phyloP scores from a whole-genome alignment of 1,140 invertebrate genomes.

The Parapsyche elsis region DNA sequence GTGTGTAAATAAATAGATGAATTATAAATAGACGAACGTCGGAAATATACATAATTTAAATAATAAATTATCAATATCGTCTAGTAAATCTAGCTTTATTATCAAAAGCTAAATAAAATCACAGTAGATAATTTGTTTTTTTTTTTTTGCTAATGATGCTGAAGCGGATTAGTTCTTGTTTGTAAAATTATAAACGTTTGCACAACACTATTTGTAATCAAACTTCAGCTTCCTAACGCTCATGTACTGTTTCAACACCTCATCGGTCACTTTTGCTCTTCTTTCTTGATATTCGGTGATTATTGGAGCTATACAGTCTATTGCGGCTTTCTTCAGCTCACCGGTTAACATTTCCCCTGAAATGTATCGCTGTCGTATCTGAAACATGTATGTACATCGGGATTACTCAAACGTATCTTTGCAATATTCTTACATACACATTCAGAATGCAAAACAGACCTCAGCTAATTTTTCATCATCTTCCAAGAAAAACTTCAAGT shows the following conservation, averaged over 20 bases:
- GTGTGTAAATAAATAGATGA: neutral
- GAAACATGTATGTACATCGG: constrained; percentile 54
- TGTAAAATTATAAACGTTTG: neutral
- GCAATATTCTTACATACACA: neutral
- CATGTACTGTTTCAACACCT: constrained; percentile 87
- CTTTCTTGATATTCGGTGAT: constrained; percentile 86
- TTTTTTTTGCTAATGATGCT: neutral
- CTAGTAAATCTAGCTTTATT: neutral
- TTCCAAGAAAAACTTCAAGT: constrained; percentile 95
- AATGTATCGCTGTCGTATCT: constrained; percentile 81
- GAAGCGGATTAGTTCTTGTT: no score
- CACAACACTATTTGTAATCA: constrained; percentile 56
- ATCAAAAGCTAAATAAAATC: constrained; percentile 5
- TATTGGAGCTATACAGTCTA: constrained; percentile 76
- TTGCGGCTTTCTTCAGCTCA: constrained; percentile 93
- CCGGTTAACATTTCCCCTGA: constrained; percentile 93
- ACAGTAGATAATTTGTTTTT: neutral
- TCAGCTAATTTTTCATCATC: constrained; percentile 91
- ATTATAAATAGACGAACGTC: neutral
- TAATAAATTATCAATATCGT: neutral
- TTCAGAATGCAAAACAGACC: constrained; percentile 66
- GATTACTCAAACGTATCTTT: neutral
- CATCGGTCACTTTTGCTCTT: constrained; percentile 86
- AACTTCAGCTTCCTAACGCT: constrained; percentile 82
- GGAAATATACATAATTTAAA: neutral